A percentile compares a stretch with the other conserved stretches of the same genome.
These are phyloP conservation scores for Labrus mixtus DNA, from an alignment of 2,113 vertebrate genomes.

Conservation along the genomic window DNA sequence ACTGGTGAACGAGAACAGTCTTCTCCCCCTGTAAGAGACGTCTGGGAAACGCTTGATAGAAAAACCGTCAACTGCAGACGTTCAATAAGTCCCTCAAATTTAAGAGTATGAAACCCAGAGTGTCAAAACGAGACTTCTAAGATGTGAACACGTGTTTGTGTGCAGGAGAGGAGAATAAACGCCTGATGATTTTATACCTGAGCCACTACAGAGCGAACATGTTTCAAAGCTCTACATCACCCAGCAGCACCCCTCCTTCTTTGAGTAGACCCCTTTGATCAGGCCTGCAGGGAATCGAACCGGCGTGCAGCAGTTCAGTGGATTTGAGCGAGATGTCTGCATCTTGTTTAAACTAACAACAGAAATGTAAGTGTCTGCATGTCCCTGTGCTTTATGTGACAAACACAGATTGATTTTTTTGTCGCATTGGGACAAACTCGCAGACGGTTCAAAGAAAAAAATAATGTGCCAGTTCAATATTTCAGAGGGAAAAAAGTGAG, in stretches of 20 bases:
- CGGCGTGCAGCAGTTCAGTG: not conserved
- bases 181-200: too few relatives aligned
- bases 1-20: too few relatives aligned
- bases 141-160: too few relatives aligned
- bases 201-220: not conserved
- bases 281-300: not conserved
- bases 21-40: too few relatives aligned
- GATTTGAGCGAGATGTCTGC: not conserved
- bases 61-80: too few relatives aligned
- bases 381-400: not conserved
- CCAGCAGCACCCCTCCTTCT: too few relatives aligned
- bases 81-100: too few relatives aligned
- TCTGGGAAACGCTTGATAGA: too few relatives aligned
- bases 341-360: not conserved
- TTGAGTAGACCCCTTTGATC: not conserved
- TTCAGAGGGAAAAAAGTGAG: not conserved
- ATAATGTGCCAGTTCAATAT: not conserved
- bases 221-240: not conserved
- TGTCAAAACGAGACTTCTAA: too few relatives aligned
- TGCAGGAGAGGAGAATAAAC: too few relatives aligned
- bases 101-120: too few relatives aligned
- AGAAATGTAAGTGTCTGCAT: not conserved
- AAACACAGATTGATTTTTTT: slow-evolving; percentile 2
- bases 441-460: not conserved
- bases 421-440: not conserved